phyloP scores from a whole-genome alignment of 37 sponge, comb jelly and placozoan genomes.

The Tethya wilhelma region DNA sequence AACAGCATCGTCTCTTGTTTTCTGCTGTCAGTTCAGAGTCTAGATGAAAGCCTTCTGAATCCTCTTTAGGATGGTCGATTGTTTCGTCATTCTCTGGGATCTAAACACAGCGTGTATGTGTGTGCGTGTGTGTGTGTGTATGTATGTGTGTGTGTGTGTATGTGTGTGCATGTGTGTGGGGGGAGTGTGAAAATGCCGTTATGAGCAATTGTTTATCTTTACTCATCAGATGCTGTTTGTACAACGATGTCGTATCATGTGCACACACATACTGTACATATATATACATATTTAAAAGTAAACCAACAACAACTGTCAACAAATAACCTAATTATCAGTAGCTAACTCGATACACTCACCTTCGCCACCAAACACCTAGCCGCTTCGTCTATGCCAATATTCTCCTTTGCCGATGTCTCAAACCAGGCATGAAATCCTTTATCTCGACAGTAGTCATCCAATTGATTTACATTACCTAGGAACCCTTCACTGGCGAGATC shows the following conservation, averaged over 20 bases:
- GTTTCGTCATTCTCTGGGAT: conserved; percentile 71
- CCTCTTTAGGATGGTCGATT: conserved; percentile 47
- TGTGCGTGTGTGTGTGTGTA: neutral
- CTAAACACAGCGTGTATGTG: conserved; percentile 4
- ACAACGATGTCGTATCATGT: no score
- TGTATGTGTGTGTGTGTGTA: neutral
- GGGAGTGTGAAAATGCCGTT: no score
- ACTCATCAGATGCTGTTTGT: no score
- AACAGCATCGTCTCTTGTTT: conserved; percentile 21
- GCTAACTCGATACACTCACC: conserved; percentile 48
- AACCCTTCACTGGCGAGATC: conserved; percentile 92
- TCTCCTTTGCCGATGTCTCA: conserved; percentile 98
- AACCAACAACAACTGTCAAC: no score
- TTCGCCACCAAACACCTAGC: conserved; percentile 88
- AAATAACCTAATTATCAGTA: no score
- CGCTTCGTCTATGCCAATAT: conserved; percentile 96
- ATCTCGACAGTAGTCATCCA: conserved; percentile 95
- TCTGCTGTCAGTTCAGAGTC: neutral
- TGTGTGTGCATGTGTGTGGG: neutral
- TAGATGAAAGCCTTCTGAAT: conserved; percentile 34
- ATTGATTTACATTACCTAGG: conserved; percentile 77
- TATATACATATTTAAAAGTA: no score
- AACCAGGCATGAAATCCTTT: conserved; percentile 92
- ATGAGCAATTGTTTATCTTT: no score
- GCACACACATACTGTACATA: no score